phyloP scores from a whole-genome alignment of 2,113 vertebrate species.

The Glaucomys volans region DNA sequence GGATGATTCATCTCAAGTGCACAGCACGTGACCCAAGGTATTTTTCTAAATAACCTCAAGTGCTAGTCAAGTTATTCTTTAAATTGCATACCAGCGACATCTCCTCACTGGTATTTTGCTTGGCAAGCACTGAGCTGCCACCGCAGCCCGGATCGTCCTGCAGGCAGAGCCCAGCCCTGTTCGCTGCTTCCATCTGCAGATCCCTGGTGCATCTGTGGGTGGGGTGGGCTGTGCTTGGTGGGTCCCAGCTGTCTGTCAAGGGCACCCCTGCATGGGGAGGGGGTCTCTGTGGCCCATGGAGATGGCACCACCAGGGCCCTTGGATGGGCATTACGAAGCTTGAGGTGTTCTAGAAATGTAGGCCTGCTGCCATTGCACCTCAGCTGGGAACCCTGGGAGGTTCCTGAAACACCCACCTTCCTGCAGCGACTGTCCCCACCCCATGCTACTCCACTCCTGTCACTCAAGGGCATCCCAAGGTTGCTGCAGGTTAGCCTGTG shows the following conservation, averaged over 20 bases:
- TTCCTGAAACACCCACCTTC: background rate
- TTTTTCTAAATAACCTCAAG: slow-evolving; percentile 82
- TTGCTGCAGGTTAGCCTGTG: background rate
- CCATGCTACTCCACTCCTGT: accelerated
- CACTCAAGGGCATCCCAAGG: background rate
- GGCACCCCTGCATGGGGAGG: background rate
- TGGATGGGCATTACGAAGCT: background rate
- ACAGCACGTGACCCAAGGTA: slow-evolving; percentile 73
- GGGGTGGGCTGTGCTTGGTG: background rate
- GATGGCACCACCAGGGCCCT: background rate
- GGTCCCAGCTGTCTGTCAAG: background rate
- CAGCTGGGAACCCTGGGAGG: background rate
- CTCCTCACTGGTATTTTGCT: slow-evolving; percentile 61
- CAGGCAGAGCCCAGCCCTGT: slow-evolving; percentile 35
- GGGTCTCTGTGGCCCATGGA: background rate
- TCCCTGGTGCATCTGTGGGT: background rate
- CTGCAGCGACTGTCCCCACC: too few species aligned
- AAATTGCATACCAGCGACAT: slow-evolving; percentile 64
- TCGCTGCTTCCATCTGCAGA: background rate
- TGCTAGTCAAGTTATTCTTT: slow-evolving; percentile 61
- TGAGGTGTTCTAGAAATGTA: background rate
- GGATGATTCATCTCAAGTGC: slow-evolving; percentile 75
- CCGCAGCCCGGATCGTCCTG: slow-evolving; percentile 40
- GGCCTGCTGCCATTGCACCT: background rate
- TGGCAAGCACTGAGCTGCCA: background rate